Evolutionary conservation across 1,140 invertebrate species (phyloP).

Genomic region (Cyclargus thomasi): DNA sequence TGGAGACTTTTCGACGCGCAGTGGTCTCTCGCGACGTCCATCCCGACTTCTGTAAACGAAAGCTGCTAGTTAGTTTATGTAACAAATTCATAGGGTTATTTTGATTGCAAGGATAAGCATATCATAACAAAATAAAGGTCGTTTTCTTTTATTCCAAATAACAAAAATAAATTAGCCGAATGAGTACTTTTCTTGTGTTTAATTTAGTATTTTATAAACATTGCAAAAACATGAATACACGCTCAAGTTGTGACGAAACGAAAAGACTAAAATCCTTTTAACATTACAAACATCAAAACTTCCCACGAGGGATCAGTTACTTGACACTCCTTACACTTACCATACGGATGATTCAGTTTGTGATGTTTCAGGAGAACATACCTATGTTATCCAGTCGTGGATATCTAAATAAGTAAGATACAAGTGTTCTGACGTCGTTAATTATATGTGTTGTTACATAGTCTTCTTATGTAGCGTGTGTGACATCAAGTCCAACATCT

Average conservation of each 20-base stretch:
- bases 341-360: slow-evolving; percentile 32
- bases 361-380: slow-evolving; percentile 41
- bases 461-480: no score
- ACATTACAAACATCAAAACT: slow-evolving; percentile 35
- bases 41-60: slow-evolving; percentile 48
- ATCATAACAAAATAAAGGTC: background rate
- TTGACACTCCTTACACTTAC: slow-evolving; percentile 50
- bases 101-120: background rate
- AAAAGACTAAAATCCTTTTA: slow-evolving; percentile 24
- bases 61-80: slow-evolving; percentile 20
- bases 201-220: slow-evolving; percentile 10
- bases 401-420: slow-evolving; percentile 31
- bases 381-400: slow-evolving; percentile 53
- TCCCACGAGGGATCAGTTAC: slow-evolving; percentile 33
- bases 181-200: background rate
- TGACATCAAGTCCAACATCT: no score
- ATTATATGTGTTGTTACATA: no score
- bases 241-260: background rate
- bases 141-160: background rate
- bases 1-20: slow-evolving; percentile 39
- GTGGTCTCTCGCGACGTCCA: slow-evolving; percentile 41
- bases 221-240: slow-evolving; percentile 24
- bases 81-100: background rate
- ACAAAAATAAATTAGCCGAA: background rate
- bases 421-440: slow-evolving; percentile 5